Evolutionary conservation across 2,113 vertebrate species (phyloP).

Genomic region (Tenebrosternarchus preto): DNA sequence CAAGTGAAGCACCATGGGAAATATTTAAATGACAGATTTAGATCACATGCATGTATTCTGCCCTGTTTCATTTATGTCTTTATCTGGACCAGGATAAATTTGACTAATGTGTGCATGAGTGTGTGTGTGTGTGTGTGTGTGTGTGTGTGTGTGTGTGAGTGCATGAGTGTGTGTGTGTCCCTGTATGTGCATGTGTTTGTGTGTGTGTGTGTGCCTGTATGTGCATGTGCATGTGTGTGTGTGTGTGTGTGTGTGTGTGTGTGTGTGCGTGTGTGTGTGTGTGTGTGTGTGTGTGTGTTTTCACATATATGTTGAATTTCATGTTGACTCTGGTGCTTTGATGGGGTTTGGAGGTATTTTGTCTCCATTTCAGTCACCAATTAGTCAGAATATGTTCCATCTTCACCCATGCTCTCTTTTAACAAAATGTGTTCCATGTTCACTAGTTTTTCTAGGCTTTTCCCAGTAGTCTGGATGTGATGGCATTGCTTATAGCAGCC

Average conservation of each 20-base stretch:
- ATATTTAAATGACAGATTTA: no score
- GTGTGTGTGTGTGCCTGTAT: slow-evolving; percentile 65
- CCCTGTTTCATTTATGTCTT: no score
- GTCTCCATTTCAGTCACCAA: no score
- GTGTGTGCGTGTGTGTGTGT: slow-evolving; percentile 17
- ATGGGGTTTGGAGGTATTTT: no score
- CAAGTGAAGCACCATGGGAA: no score
- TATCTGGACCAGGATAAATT: no score
- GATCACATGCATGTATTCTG: no score
- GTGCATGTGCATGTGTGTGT: slow-evolving; percentile 40
- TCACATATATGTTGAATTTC: no score
- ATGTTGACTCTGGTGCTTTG: no score
- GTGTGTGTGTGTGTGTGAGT: slow-evolving; percentile 32
- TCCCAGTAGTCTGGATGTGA: no score
- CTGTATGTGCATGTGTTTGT: slow-evolving; percentile 36
- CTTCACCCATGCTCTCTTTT: slow-evolving; percentile 62
- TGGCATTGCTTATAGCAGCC: not conserved
- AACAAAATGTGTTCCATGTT: slow-evolving; percentile 21
- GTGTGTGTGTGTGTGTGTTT: no score
- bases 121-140: slow-evolving; percentile 66
- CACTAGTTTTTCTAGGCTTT: not conserved
- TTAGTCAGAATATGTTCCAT: slow-evolving; percentile 25
- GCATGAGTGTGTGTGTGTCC: no score
- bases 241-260: slow-evolving; percentile 66
- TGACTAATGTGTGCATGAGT: slow-evolving; percentile 18